phyloP scores from a whole-genome alignment of 2,797 vertebrate genomes.

The Diceros bicornis region DNA sequence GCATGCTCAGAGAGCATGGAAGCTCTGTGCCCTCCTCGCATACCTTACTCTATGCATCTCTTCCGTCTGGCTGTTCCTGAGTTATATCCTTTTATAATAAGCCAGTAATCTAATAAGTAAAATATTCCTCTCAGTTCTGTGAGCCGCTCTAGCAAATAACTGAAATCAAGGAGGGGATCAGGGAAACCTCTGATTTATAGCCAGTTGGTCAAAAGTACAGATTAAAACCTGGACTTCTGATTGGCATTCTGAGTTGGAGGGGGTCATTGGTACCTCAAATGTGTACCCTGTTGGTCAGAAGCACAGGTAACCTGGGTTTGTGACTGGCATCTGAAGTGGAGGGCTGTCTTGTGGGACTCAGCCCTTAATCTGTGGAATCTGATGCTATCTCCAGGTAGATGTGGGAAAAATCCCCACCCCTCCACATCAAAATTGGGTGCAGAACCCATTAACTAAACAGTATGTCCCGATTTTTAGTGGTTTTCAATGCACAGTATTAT shows the following conservation, averaged over 20 bases:
- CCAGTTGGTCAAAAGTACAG: not conserved
- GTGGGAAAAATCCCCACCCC: not conserved
- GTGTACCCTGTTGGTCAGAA: not conserved
- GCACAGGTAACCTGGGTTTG: not conserved
- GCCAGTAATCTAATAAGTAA: not conserved
- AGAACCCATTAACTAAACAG: rapidly evolving
- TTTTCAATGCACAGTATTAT: not conserved
- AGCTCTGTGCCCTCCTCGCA: not conserved
- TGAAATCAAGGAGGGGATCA: not conserved
- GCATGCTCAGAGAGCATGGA: not conserved
- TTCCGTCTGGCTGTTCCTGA: not conserved
- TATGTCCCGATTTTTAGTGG: not conserved
- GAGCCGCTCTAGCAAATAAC: not conserved
- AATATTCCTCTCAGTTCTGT: not conserved
- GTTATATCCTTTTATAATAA: not conserved
- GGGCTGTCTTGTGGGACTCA: not conserved
- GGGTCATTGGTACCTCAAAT: too few relatives aligned
- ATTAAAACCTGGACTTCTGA: not conserved
- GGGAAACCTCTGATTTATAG: not conserved
- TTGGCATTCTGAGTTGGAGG: not conserved
- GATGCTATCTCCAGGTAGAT: not conserved
- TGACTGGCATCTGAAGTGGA: not conserved
- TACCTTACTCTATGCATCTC: not conserved
- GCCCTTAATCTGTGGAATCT: not conserved
- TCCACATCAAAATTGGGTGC: not conserved